phyloP scores from a whole-genome alignment of 1,140 invertebrate species.

The Drosophila parvula region DNA sequence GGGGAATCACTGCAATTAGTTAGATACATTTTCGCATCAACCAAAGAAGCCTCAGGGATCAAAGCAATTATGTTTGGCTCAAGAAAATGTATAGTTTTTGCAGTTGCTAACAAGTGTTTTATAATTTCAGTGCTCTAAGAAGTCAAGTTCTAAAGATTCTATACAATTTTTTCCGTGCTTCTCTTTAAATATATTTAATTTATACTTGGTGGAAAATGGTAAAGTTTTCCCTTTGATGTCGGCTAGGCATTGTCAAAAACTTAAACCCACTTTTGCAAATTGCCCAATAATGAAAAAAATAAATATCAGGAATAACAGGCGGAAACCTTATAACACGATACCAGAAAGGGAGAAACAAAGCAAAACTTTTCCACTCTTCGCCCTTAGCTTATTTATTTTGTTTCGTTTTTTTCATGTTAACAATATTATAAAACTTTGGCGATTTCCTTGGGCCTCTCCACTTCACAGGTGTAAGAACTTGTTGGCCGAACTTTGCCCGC shows the following conservation, averaged over 20 bases:
- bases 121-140: neutral
- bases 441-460: constrained; percentile 58
- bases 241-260: constrained; percentile 63
- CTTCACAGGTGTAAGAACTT: constrained; percentile 75
- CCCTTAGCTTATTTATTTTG: constrained; percentile 29
- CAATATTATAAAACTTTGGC: constrained; percentile 76
- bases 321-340: constrained; percentile 59
- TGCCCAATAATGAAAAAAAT: constrained; percentile 71
- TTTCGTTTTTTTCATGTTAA: constrained; percentile 56
- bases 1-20: constrained; percentile 26
- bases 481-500: constrained; percentile 55
- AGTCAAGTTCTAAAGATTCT: neutral
- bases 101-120: neutral
- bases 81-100: neutral
- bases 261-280: constrained; percentile 75
- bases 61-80: neutral
- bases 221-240: constrained; percentile 44
- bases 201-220: constrained; percentile 2
- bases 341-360: constrained; percentile 60
- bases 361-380: constrained; percentile 68
- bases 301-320: constrained; percentile 44
- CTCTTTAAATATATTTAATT: neutral
- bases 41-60: neutral
- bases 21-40: constrained; percentile 5
- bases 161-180: neutral